A percentile compares a stretch with the other conserved stretches of the same genome.
Evolutionary conservation across 2,113 vertebrate species (phyloP).

Genomic region (Tylochromis polylepis): DNA sequence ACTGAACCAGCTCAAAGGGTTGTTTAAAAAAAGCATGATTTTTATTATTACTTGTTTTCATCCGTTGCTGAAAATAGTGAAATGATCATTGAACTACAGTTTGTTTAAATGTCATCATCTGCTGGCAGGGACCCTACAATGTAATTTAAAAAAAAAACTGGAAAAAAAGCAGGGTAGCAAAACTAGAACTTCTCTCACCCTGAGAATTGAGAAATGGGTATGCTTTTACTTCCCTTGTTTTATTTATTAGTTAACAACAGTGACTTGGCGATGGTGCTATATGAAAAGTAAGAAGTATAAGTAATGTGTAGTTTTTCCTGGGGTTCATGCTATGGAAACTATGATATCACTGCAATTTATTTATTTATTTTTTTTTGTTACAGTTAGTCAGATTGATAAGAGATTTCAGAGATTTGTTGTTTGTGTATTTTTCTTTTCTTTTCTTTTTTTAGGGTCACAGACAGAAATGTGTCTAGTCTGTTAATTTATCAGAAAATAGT

Average conservation of each 20-base stretch:
- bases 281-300: neutral
- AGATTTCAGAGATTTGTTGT: neutral
- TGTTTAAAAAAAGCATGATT: neutral
- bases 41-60: neutral
- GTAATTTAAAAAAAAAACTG: accelerated
- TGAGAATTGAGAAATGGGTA: neutral
- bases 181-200: neutral
- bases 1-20: neutral
- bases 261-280: neutral
- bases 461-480: neutral
- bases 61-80: neutral
- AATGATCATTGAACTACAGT: neutral
- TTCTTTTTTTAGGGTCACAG: neutral
- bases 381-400: neutral
- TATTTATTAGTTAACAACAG: neutral
- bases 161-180: neutral
- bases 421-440: neutral
- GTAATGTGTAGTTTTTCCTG: neutral
- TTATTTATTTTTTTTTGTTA: too few species aligned
- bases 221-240: neutral
- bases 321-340: neutral
- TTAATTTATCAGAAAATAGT: neutral
- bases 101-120: neutral
- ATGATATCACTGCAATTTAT: neutral
- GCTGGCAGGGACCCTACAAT: neutral